phyloP scores from a whole-genome alignment of 35 echinoderm and acorn worm species.

The Hemicentrotus pulcherrimus region DNA sequence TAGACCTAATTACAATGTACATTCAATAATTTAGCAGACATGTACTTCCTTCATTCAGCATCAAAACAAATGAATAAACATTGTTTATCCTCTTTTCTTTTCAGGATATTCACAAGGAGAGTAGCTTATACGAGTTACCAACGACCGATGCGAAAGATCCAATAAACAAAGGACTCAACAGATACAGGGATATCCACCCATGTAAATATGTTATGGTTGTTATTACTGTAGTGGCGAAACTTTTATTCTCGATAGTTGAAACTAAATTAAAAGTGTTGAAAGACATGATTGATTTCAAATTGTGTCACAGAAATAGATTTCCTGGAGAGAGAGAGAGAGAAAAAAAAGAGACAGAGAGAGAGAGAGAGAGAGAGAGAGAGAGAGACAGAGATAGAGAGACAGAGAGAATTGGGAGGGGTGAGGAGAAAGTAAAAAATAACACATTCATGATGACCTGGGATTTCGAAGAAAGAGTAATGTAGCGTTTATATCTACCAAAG shows the following conservation, averaged over 20 bases:
- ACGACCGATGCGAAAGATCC: constrained; percentile 71
- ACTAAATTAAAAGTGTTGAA: neutral
- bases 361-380: no score
- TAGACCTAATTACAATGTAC: no score
- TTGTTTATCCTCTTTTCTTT: constrained; percentile 4
- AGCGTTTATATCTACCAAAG: no score
- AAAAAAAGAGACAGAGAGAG: no score
- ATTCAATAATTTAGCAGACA: no score
- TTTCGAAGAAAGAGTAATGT: no score
- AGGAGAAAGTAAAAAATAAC: no score
- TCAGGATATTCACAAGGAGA: constrained; percentile 46
- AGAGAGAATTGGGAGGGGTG: no score
- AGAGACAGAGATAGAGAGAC: no score
- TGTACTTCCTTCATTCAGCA: no score
- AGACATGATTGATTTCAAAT: neutral
- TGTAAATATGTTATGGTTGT: constrained; percentile 59
- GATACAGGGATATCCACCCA: constrained; percentile 87
- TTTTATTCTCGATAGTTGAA: neutral
- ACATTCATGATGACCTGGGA: no score
- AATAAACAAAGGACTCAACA: constrained; percentile 76
- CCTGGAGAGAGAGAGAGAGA: no score
- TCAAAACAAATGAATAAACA: neutral
- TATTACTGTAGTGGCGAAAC: neutral
- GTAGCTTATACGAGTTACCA: constrained; percentile 64
- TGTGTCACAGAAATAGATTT: neutral